Base-by-base conservation (phyloP, 2,888 invertebrate species). In the Dicroscelio sp. region DNA sequence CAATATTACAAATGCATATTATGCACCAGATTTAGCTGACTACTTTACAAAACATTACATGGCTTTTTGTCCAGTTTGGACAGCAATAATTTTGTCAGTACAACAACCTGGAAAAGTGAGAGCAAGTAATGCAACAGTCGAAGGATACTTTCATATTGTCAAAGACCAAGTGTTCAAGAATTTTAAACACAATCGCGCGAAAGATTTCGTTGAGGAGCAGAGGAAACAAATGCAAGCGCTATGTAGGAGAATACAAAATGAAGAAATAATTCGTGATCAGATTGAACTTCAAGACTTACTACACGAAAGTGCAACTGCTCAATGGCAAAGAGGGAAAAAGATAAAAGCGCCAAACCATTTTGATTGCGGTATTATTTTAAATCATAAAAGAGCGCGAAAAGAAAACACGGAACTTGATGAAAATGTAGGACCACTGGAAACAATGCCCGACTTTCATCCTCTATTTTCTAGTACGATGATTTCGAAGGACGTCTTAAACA, bases 71-170 rank as follows among this genome's bases (percentile, higher is more conserved):
- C 63, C 78, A 14, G n/a, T 80, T 23, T 63, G 63, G 27, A 80
- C 67, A 1, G 82, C 69, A 35, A 71, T 83, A 14, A 30, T 83
- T 71, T 43, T 83, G 25, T 71, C 58, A 14, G 1, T 2, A 12
- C 43, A 30, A 31, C 71, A 83, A 31, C 23, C 58, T 6, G 60
- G 48, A 30, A 30, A 30, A 48, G 1, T 23, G 0, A 83, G 58
- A 58, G 1, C 43, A 12, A 83, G 83, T n/a, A 83, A 83, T 25
- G 83, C 83, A 23, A 43, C 60, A 17, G 69, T 82, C 12, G 67
- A 82, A 58, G 58, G 69, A 1, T 55, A 30, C n/a, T 82, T 82
- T 33, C 35, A 69, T n/a, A 33, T 30, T 5, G 35, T 82, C 2
- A 82, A 82, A 38, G 55, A 82, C 17, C 30, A 69, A 25, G n/a